phyloP scores from a whole-genome alignment of 2,888 invertebrate genomes.

The Polydesmus complanatus region DNA sequence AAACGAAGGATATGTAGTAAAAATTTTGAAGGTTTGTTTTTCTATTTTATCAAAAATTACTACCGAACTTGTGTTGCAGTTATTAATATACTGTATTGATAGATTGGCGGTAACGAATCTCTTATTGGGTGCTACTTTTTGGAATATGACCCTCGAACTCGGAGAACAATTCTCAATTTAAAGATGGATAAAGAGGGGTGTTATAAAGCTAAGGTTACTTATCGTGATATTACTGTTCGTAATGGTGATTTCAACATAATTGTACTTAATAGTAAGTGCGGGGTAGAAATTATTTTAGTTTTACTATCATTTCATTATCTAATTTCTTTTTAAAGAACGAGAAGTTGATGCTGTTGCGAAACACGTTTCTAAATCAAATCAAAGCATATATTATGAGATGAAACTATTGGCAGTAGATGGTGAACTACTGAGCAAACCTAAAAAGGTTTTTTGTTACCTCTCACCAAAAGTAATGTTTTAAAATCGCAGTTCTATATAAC shows the following conservation, averaged over 20 bases:
- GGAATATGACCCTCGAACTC: slow-evolving; percentile 62
- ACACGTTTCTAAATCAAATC: slow-evolving; percentile 68
- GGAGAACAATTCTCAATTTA: slow-evolving; percentile 59
- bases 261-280: slow-evolving; percentile 62
- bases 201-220: slow-evolving; percentile 63
- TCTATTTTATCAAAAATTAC: too few relatives aligned
- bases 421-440: slow-evolving; percentile 53
- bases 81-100: slow-evolving; percentile 13
- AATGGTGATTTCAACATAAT: slow-evolving; percentile 87
- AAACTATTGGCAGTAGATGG: slow-evolving; percentile 50
- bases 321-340: slow-evolving; percentile 40
- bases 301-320: background rate
- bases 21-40: slow-evolving; percentile 2
- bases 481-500: background rate
- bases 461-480: slow-evolving; percentile 51
- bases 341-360: slow-evolving; percentile 74
- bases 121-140: slow-evolving; percentile 36
- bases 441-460: slow-evolving; percentile 77
- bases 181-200: slow-evolving; percentile 67
- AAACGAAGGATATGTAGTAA: slow-evolving; percentile 41
- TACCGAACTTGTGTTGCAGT: background rate
- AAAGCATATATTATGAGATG: slow-evolving; percentile 68
- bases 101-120: slow-evolving; percentile 45
- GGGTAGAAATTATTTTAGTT: background rate
- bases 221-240: slow-evolving; percentile 57